These are phyloP conservation scores for Habrosyne pyritoides DNA, from an alignment of 2,888 invertebrate genomes.

Conservation along the genomic window DNA sequence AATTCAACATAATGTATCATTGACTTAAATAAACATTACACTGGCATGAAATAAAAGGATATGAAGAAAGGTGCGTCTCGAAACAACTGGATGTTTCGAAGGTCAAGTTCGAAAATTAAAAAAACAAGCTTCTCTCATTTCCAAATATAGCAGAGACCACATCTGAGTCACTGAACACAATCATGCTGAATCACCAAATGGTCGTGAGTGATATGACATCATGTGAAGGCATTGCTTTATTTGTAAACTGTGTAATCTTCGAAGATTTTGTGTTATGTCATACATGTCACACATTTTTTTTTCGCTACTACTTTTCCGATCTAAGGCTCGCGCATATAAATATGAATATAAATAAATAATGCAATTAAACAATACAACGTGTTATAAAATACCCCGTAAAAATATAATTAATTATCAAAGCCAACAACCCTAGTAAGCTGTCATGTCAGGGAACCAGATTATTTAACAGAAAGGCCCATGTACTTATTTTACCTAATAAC, in stretches of 20 bases:
- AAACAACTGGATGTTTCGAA: neutral
- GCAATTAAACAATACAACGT: no score
- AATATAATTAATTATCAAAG: no score
- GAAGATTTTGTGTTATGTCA: constrained; percentile 11
- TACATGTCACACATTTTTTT: neutral
- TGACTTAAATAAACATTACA: neutral
- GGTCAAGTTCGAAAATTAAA: constrained; percentile 36
- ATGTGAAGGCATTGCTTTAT: constrained; percentile 27
- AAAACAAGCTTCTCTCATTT: constrained; percentile 20
- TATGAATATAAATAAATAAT: no score
- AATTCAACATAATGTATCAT: neutral
- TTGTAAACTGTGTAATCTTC: constrained; percentile 17
- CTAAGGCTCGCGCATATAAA: no score
- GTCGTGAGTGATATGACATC: constrained; percentile 28
- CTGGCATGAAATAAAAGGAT: no score
- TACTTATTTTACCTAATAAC: no score
- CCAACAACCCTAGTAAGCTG: no score
- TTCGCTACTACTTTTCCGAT: no score
- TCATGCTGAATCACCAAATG: constrained; percentile 26
- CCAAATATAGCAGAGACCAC: constrained; percentile 30
- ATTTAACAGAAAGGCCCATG: no score
- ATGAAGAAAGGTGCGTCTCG: neutral
- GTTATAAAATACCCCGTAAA: no score
- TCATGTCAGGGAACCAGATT: no score
- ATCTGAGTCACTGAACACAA: constrained; percentile 24